phyloP scores from a whole-genome alignment of 1,140 invertebrate genomes.

The Anastrepha ludens region DNA sequence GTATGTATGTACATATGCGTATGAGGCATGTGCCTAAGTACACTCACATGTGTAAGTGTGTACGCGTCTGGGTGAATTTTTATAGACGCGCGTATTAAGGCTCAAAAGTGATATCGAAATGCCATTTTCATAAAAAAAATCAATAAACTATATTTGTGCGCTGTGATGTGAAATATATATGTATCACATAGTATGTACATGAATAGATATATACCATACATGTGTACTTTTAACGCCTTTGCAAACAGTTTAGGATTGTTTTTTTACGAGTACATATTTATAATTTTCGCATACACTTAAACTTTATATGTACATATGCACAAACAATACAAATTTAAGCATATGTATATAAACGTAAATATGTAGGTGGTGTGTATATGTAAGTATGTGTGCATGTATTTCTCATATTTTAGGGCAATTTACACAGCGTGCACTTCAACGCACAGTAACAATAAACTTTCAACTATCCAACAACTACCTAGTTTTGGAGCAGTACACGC shows the following conservation, averaged over 20 bases:
- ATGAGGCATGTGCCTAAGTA: background rate
- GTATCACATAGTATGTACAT: background rate
- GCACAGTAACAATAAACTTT: background rate
- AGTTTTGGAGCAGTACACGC: background rate
- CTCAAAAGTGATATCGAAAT: constrained; percentile 41
- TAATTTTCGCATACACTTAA: background rate
- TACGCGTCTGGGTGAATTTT: background rate
- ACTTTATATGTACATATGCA: no score
- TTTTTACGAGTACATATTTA: background rate
- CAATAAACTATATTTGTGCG: constrained; percentile 17
- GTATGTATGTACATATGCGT: background rate
- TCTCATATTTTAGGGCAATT: background rate
- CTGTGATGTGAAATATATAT: background rate
- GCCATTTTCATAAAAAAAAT: constrained; percentile 42
- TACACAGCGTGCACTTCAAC: constrained; percentile 41
- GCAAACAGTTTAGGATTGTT: background rate
- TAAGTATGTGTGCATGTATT: background rate
- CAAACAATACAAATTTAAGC: background rate
- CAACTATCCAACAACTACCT: no score
- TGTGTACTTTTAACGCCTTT: background rate
- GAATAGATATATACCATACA: background rate
- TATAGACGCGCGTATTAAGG: background rate
- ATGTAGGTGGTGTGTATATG: no score
- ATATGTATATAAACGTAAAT: background rate
- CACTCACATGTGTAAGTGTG: background rate